Conservation (phyloP, 2,888 invertebrate genomes). For the Drosophila planitibia region DNA sequence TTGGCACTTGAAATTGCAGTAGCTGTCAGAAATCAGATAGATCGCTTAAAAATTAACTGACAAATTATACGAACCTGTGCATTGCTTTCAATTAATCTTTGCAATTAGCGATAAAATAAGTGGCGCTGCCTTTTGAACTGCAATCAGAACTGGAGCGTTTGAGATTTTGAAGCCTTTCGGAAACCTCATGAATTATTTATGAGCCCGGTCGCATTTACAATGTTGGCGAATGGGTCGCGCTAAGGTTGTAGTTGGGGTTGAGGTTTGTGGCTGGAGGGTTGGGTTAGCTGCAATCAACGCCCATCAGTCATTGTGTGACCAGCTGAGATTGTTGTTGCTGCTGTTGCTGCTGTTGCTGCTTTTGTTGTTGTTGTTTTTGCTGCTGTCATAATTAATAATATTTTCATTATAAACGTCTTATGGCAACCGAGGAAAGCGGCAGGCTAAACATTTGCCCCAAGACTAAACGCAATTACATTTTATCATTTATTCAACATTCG, state of each 20-base stretch:
- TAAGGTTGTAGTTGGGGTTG: conserved; percentile 1
- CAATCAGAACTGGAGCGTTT: conserved; percentile 65
- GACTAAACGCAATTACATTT: conserved; percentile 76
- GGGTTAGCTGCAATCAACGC: conserved; percentile 58
- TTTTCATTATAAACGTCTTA: conserved; percentile 82
- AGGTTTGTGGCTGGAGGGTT: conserved; percentile 1
- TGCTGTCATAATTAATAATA: conserved; percentile 81
- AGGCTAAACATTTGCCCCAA: conserved; percentile 45
- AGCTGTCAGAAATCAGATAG: conserved; percentile 53
- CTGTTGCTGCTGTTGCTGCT: conserved; percentile 28
- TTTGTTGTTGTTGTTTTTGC: conserved; percentile 9
- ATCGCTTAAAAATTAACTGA: conserved; percentile 63
- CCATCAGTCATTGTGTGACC: conserved; percentile 70
- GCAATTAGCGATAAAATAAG: conserved; percentile 71
- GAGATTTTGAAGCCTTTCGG: conserved; percentile 69
- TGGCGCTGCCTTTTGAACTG: conserved; percentile 68
- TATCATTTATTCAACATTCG: conserved; percentile 80
- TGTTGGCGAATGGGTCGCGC: conserved; percentile 10
- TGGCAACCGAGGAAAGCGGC: conserved; percentile 41
- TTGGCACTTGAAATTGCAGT: conserved; percentile 48
- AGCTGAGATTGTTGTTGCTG: conserved; percentile 28
- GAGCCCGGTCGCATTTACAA: conserved; percentile 50
- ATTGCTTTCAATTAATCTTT: conserved; percentile 71
- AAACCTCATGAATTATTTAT: conserved; percentile 73
- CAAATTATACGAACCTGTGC: conserved; percentile 43